A percentile compares a stretch with the other conserved stretches of the same genome.
These are phyloP conservation scores for Botia almorhae DNA, from an alignment of 2,797 vertebrate species.

Conservation along the genomic window DNA sequence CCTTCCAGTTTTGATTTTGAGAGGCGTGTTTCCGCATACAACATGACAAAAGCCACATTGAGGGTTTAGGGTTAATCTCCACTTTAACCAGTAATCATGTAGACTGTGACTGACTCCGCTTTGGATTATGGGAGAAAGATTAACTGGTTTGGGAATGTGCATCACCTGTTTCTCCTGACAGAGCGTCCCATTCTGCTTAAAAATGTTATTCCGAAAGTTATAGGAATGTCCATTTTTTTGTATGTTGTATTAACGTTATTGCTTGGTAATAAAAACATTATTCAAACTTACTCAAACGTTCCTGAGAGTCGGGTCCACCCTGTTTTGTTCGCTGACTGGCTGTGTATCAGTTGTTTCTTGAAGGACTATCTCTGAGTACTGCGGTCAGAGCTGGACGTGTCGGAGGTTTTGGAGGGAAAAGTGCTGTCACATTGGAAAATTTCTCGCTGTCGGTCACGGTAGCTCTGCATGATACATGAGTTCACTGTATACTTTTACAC, in stretches of 20 bases:
- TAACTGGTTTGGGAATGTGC: slow-evolving; percentile 14
- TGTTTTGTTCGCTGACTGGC: slow-evolving; percentile 20
- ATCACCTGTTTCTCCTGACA: slow-evolving; percentile 31
- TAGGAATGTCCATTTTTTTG: no score
- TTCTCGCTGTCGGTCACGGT: background rate
- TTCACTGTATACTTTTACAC: slow-evolving; percentile 2
- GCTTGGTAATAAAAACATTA: no score
- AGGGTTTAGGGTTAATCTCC: slow-evolving; percentile 46
- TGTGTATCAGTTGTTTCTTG: background rate
- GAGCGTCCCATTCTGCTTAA: slow-evolving; percentile 16
- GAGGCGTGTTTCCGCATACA: background rate
- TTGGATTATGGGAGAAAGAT: slow-evolving; percentile 28
- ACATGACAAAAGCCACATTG: slow-evolving; percentile 20
- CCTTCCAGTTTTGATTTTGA: no score
- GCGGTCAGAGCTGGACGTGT: background rate
- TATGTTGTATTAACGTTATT: no score
- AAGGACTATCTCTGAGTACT: slow-evolving; percentile 11
- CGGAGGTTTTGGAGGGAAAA: background rate
- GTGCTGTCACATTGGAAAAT: slow-evolving; percentile 22
- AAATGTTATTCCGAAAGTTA: no score
- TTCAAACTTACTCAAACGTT: no score
- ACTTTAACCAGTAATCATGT: slow-evolving; percentile 34
- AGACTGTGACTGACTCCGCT: background rate
- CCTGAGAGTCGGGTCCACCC: background rate
- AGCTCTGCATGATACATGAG: background rate